phyloP scores from a whole-genome alignment of 1,140 invertebrate genomes.

The Anastatus disparis region DNA sequence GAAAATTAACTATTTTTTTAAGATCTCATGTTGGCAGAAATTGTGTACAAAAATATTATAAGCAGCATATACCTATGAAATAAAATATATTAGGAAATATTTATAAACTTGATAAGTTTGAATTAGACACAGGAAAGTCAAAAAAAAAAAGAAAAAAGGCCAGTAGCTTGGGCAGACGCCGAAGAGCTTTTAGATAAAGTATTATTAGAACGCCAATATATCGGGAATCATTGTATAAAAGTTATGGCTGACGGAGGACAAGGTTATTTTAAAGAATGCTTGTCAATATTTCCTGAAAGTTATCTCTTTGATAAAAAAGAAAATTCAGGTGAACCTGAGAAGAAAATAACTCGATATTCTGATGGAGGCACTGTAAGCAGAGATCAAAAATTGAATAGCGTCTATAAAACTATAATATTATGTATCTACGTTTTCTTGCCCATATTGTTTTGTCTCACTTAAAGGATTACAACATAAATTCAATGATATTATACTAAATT shows the following conservation, averaged over 20 bases:
- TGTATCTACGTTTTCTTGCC: slow-evolving; percentile 18
- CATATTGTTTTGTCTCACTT: slow-evolving; percentile 29
- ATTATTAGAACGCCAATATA: no score
- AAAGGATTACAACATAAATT: neutral
- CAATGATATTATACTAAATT: neutral
- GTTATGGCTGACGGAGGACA: slow-evolving; percentile 19
- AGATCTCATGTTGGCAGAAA: no score
- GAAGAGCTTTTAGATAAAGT: slow-evolving; percentile 9
- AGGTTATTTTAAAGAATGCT: slow-evolving; percentile 17
- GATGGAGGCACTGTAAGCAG: neutral
- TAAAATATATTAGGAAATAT: no score
- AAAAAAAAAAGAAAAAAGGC: slow-evolving; percentile 11
- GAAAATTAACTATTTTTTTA: no score
- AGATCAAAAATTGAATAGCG: neutral
- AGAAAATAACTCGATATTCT: neutral
- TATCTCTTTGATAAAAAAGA: neutral
- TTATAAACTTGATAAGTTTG: no score
- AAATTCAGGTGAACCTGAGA: neutral
- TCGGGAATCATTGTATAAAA: slow-evolving; percentile 1
- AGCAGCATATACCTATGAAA: no score
- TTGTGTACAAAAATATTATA: no score
- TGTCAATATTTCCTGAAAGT: slow-evolving; percentile 6
- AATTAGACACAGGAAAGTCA: no score
- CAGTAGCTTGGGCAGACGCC: slow-evolving; percentile 1
- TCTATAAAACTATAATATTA: neutral